These are phyloP conservation scores for Panopea generosa DNA, from an alignment of 2,888 invertebrate genomes.

Conservation along the genomic window DNA sequence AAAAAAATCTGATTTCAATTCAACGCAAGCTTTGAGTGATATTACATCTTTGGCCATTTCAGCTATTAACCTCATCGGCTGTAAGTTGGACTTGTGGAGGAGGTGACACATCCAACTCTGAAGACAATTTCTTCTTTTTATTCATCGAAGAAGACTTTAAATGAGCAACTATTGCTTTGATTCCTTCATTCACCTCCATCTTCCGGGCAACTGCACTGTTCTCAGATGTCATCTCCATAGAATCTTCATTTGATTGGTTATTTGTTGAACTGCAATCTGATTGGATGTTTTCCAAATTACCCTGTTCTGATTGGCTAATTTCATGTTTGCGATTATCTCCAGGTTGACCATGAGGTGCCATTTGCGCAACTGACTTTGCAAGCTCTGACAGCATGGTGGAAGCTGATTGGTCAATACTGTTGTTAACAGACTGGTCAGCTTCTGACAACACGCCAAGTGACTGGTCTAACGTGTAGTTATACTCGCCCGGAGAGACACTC, in stretches of 20 bases:
- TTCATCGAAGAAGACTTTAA: constrained; percentile 50
- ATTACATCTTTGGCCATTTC: no score
- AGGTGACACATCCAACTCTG: no score
- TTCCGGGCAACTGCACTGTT: constrained; percentile 30
- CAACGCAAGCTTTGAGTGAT: no score
- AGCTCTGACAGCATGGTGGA: constrained; percentile 60
- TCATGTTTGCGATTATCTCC: background rate
- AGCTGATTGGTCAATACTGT: constrained; percentile 58
- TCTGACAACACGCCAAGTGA: constrained; percentile 41
- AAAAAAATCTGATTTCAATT: no score
- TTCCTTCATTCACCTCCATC: constrained; percentile 44
- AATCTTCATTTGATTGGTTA: constrained; percentile 10
- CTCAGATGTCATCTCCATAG: background rate
- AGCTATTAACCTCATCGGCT: no score
- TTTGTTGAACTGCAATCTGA: constrained; percentile 4
- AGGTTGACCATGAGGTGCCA: background rate
- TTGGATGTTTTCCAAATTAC: background rate
- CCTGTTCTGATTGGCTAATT: constrained; percentile 19
- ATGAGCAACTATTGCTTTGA: constrained; percentile 61
- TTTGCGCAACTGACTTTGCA: constrained; percentile 51
- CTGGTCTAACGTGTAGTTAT: constrained; percentile 60
- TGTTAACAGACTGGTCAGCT: constrained; percentile 40
- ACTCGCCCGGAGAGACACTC: constrained; percentile 49
- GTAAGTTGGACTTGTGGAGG: no score
- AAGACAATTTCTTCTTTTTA: constrained; percentile 28